Conservation (phyloP, 2,888 invertebrate genomes). For the Watsonalla binaria region DNA sequence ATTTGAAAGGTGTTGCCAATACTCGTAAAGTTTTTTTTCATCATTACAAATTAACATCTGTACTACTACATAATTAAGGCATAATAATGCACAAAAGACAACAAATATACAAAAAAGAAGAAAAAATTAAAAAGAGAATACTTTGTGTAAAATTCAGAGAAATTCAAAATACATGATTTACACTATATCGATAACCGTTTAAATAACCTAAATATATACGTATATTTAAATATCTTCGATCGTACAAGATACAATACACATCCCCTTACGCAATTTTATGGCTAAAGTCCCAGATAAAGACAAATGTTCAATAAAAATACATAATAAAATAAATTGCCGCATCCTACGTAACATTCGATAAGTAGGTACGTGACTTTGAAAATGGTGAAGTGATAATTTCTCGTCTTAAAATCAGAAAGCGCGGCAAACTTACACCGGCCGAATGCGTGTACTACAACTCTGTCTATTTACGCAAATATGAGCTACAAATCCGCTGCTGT, state of each 20-base stretch:
- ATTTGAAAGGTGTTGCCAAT: too few relatives aligned
- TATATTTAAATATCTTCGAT: too few relatives aligned
- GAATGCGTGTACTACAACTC: constrained; percentile 16
- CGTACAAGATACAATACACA: not conserved
- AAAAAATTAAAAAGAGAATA: too few relatives aligned
- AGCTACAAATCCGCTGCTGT: constrained; percentile 8
- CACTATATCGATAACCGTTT: too few relatives aligned
- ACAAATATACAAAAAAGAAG: too few relatives aligned
- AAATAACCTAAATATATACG: too few relatives aligned
- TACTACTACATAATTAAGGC: too few relatives aligned
- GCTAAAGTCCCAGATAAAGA: constrained; percentile 11
- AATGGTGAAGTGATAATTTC: constrained; percentile 49
- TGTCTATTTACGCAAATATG: constrained; percentile 4
- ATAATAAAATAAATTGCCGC: constrained; percentile 55
- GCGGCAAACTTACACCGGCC: constrained; percentile 52
- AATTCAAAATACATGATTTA: too few relatives aligned
- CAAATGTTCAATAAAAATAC: constrained; percentile 38
- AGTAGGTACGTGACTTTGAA: constrained; percentile 68
- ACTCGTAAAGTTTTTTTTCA: too few relatives aligned
- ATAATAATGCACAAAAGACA: too few relatives aligned
- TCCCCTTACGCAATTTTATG: not conserved
- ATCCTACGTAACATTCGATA: constrained; percentile 64
- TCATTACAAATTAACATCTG: too few relatives aligned
- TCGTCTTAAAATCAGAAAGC: constrained; percentile 75
- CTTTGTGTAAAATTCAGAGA: too few relatives aligned